Conservation (phyloP, 1,140 invertebrate genomes). For the Eupristina koningsbergeri region DNA sequence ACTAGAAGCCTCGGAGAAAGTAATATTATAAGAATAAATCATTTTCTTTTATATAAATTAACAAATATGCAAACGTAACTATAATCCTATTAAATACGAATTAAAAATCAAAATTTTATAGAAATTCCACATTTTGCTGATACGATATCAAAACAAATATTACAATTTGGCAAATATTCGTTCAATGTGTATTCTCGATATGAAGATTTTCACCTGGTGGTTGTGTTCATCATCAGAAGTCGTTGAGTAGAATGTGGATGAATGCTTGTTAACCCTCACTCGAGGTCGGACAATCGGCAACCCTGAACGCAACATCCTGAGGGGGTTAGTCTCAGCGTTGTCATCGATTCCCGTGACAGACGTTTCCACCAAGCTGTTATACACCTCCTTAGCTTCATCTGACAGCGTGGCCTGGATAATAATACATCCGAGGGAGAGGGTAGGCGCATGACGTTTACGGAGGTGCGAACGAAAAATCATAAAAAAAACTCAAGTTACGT, state of each 20-base stretch:
- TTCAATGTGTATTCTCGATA: too few species aligned
- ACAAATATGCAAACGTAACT: too few species aligned
- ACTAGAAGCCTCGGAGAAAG: too few species aligned
- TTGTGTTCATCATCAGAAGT: conserved; percentile 28
- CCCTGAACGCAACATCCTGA: conserved; percentile 81
- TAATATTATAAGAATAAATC: too few species aligned
- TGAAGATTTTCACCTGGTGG: conserved; percentile 17
- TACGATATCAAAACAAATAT: too few species aligned
- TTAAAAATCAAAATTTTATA: too few species aligned
- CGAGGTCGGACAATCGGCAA: conserved; percentile 76
- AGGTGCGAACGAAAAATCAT: conserved; percentile 44
- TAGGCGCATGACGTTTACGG: conserved; percentile 37
- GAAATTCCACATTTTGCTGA: too few species aligned
- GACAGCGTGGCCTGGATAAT: conserved; percentile 78
- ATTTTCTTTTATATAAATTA: too few species aligned
- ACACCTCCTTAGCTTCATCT: conserved; percentile 90
- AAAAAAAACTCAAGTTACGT: conserved; percentile 22
- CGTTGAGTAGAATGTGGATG: conserved; percentile 19
- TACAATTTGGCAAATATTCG: too few species aligned
- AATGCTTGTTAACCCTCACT: conserved; percentile 76
- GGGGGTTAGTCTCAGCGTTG: conserved; percentile 76
- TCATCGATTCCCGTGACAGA: conserved; percentile 66
- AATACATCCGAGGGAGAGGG: conserved; percentile 42
- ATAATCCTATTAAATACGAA: too few species aligned
- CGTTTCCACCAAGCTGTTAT: conserved; percentile 90